Evolutionary conservation across 2,797 vertebrate species (phyloP), one percentile per base, ranked within the genome.

Genomic region (Trachops cirrhosus): DNA sequence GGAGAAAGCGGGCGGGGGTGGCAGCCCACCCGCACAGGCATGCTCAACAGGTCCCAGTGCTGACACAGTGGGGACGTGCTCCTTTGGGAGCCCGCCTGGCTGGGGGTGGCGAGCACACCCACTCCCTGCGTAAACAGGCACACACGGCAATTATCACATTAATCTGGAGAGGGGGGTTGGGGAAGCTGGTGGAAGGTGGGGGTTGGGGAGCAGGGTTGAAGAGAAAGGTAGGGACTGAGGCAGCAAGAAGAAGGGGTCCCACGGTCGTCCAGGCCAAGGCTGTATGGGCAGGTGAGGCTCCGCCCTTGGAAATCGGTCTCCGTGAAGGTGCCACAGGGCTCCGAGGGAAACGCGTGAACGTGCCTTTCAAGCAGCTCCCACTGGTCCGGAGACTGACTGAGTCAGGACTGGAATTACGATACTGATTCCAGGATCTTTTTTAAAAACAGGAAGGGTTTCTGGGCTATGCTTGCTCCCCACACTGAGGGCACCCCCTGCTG

Each of bases 131-230:
- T 96, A 98, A 97, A 98, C 95, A 97, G 93, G 97, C 94, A 94
- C 97, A 96, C 95, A 74, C 39, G 86, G 96, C 96, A 98, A 98
- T 98, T 98, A 97, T 97, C 97, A 89, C 94, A 95, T 97, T 98
- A 98, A 97, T 97, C 89, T 96, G 87, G 8, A 4, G 21, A 24
- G 57, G 9, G 21, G 89, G 79, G 44, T 34, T 82, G 59, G 52
- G 67, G 52, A 75, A 77, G 71, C 79, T 52, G 57, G 59, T 21
- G 32, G 57, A 84, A 89, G 83, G 52, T 37, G 32, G 79, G 54
- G 50, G 82, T 79, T 41, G 79, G n/a, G 52, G 68, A 75, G 64
- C 48, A 73, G 48, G 78, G 14, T 1, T 59, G 79, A 32, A 34
- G 77, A 96, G 79, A 75, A 79, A 79, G 54, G 70, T 8, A 11